Conservation (phyloP, 1,140 invertebrate species). For the Euglossa dilemma region DNA sequence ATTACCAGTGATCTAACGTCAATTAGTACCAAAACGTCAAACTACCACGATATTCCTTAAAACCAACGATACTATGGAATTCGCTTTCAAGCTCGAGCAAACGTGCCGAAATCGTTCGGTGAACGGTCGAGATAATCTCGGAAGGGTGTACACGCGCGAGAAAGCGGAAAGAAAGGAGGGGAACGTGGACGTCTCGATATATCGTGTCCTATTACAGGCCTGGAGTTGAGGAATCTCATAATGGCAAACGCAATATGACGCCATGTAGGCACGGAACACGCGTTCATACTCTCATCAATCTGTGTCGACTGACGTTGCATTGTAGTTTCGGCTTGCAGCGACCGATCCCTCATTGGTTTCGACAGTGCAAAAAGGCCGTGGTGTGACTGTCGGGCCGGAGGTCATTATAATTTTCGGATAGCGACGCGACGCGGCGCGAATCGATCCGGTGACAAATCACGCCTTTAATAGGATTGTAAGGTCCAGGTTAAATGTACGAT, state of each 20-base stretch:
- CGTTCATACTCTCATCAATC: slow-evolving; percentile 59
- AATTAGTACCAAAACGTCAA: no score
- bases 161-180: no score
- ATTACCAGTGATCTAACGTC: no score
- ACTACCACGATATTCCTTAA: no score
- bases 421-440: background rate
- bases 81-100: no score
- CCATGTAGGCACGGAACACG: slow-evolving; percentile 28
- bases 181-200: background rate
- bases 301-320: slow-evolving; percentile 52
- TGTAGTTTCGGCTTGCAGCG: slow-evolving; percentile 61
- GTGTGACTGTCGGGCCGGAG: background rate
- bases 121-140: no score
- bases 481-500: no score
- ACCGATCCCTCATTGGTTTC: slow-evolving; percentile 45
- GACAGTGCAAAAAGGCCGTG: slow-evolving; percentile 57
- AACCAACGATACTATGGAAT: no score
- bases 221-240: background rate
- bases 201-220: background rate
- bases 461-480: no score
- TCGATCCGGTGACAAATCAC: no score
- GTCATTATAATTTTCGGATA: background rate
- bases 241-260: slow-evolving; percentile 18
- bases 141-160: no score
- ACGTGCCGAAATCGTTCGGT: no score